phyloP scores from a whole-genome alignment of 64 coral and sea anemone species.

The Pocillopora verrucosa region DNA sequence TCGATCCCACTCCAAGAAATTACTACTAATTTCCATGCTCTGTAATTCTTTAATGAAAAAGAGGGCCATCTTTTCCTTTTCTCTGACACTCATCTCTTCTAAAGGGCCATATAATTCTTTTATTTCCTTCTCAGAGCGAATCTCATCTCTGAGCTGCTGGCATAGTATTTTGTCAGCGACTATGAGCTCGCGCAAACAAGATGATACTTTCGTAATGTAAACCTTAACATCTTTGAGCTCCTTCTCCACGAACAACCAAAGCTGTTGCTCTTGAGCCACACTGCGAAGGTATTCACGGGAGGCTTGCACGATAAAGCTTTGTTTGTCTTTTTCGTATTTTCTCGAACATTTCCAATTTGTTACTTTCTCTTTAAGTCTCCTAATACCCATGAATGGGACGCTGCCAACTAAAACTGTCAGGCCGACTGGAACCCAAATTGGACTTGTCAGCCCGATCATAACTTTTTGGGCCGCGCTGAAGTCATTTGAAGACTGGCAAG shows the following conservation, averaged over 20 bases:
- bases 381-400: background rate
- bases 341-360: background rate
- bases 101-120: background rate
- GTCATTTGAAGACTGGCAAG: background rate
- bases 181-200: constrained; percentile 1
- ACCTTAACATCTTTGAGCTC: background rate
- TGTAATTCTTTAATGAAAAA: background rate
- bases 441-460: constrained; percentile 8
- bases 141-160: background rate
- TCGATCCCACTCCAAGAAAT: constrained; percentile 9
- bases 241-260: background rate
- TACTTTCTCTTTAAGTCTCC: background rate
- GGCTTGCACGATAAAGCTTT: background rate
- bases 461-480: constrained; percentile 6
- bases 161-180: constrained; percentile 5
- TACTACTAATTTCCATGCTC: background rate
- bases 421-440: constrained; percentile 30
- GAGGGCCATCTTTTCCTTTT: background rate
- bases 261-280: background rate
- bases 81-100: background rate
- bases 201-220: constrained; percentile 2
- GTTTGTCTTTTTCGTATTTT: background rate
- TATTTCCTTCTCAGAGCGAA: background rate
- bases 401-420: constrained; percentile 9
- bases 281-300: background rate